Conservation (phyloP, 2,797 vertebrate genomes). For the Melopsittacus undulatus region DNA sequence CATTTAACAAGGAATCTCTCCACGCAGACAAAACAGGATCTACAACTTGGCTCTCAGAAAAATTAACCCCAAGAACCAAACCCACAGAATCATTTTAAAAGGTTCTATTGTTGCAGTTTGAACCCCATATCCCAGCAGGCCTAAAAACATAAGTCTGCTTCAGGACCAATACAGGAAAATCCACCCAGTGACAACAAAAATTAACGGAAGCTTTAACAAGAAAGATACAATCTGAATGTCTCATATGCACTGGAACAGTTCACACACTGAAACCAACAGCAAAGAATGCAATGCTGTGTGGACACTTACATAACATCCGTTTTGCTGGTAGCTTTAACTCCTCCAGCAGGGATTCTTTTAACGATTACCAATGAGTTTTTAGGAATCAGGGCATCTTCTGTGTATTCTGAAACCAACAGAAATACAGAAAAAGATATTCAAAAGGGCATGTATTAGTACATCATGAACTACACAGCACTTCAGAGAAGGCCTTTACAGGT, state of each 20-base stretch:
- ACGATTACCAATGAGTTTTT: neutral
- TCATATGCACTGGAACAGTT: neutral
- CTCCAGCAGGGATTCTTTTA: constrained; percentile 86
- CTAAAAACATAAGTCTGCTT: neutral
- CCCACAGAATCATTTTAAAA: neutral
- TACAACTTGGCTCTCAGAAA: neutral
- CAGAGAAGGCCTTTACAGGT: no score
- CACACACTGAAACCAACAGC: neutral
- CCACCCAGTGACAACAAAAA: neutral
- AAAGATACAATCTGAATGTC: neutral
- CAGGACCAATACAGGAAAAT: neutral
- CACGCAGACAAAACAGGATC: neutral
- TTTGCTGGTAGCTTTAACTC: constrained; percentile 85
- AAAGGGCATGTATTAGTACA: no score
- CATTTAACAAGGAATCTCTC: neutral
- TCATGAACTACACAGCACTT: no score
- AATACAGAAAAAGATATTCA: no score
- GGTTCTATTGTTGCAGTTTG: neutral
- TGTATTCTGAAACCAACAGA: no score
- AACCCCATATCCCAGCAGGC: neutral
- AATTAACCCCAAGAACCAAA: neutral
- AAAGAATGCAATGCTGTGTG: neutral
- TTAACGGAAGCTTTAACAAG: neutral
- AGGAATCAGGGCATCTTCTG: neutral
- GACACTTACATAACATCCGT: constrained; percentile 85